These are phyloP conservation scores for Eudyptes chrysolophus DNA, from an alignment of 2,113 vertebrate genomes.

Conservation along the genomic window DNA sequence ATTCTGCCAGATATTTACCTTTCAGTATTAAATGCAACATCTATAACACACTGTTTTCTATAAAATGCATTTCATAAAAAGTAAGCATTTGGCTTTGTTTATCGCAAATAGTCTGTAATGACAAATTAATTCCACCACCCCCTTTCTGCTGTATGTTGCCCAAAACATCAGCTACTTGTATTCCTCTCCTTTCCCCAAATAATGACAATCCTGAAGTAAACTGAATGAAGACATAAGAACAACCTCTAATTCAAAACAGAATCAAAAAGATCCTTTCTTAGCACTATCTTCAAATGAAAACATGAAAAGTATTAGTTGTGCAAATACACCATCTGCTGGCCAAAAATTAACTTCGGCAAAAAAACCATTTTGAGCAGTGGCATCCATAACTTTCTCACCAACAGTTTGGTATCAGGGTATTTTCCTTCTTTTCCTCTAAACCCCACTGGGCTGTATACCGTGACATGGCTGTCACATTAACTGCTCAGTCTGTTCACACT, in stretches of 20 bases:
- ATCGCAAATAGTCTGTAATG: not conserved
- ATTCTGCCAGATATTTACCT: not conserved
- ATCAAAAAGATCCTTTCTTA: not conserved
- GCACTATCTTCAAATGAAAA: not conserved
- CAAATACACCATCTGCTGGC: conserved; percentile 72
- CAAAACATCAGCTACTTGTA: not conserved
- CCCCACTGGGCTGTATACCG: rapidly evolving
- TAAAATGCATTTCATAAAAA: not conserved
- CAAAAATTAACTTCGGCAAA: not conserved
- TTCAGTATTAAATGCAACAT: not conserved
- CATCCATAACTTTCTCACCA: not conserved
- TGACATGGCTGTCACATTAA: not conserved
- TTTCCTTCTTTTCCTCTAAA: not conserved
- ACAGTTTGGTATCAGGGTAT: not conserved
- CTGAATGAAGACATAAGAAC: not conserved
- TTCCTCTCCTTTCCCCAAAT: not conserved
- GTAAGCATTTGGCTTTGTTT: not conserved
- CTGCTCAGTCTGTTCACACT: not conserved
- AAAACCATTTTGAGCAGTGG: not conserved
- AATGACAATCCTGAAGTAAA: not conserved
- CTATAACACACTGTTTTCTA: not conserved
- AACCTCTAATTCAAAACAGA: not conserved
- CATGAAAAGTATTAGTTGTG: not conserved
- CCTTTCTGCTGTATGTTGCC: not conserved
- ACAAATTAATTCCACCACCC: not conserved